These are phyloP conservation scores for Chrysaora quinquecirrha DNA, from an alignment of 30 jellyfish, hydroid and myxozoan species.

Conservation along the genomic window DNA sequence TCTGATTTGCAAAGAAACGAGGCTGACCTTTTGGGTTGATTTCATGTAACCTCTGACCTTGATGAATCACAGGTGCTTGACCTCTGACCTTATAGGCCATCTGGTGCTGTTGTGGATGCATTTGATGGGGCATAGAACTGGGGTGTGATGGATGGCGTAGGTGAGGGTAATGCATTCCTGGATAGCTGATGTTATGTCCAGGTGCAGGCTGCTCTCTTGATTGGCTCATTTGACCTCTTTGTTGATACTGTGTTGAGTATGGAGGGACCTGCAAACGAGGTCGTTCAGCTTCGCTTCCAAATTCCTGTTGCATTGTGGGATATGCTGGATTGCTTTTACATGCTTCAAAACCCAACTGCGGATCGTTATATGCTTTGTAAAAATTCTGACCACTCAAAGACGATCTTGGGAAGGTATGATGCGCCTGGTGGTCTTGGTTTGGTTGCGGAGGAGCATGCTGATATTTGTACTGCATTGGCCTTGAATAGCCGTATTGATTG, in stretches of 20 bases:
- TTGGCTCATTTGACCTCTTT: background rate
- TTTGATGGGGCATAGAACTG: background rate
- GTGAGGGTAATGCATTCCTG: background rate
- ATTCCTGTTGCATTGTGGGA: background rate
- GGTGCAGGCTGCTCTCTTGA: background rate
- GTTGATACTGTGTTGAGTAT: background rate
- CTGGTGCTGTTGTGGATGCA: background rate
- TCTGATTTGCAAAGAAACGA: background rate
- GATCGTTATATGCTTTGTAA: background rate
- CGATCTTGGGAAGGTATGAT: background rate
- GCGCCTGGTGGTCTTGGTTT: background rate
- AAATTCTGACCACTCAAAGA: background rate
- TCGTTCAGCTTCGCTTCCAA: background rate
- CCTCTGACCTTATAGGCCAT: background rate
- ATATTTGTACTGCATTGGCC: background rate
- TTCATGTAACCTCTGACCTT: background rate
- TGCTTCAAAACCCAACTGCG: background rate
- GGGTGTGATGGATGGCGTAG: background rate
- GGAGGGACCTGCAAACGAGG: slow-evolving; percentile 10
- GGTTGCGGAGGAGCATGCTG: background rate
- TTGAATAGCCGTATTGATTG: too few species aligned
- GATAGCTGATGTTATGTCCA: background rate
- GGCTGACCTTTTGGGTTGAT: background rate
- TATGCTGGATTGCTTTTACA: background rate
- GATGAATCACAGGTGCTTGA: background rate